Evolutionary conservation across 2,888 invertebrate species (phyloP), one percentile per base, ranked within the genome.

Genomic region (Dorcus hopei): DNA sequence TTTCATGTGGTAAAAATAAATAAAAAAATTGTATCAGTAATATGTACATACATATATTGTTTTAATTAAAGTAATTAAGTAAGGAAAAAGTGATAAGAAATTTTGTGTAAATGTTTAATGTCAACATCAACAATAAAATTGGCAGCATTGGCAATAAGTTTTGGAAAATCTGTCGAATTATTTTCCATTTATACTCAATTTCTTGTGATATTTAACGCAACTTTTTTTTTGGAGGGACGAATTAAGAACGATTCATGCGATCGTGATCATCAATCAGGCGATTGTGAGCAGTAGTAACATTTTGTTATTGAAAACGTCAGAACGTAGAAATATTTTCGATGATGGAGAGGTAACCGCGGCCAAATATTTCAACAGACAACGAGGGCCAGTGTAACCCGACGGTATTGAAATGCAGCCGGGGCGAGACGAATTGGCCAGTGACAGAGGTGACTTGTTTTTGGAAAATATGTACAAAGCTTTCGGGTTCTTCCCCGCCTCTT

Each of bases 371-470:
- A 42, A 45, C 9, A 8, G 23, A 45, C 45, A 45, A 16, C n/a
- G 7, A 14, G 42, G 9, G 16, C 23, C 16, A 16, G 16, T 23
- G 9, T 9, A 45, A 9, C 6, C 7, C 45, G 23, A 45, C 16
- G 9, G 26, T 45, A 45, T 45, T 45, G 45, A 45, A 45, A 45
- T 19, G 45, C 23, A 11, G 11, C 5, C 14, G 14, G 23, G 16
- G 45, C 45, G 14, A 45, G 45, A 19, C 14, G 14, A 14, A 42
- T 42, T 42, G 42, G 42, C 45, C 45, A 45, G 45, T 45, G 45
- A 45, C 45, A 11, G 45, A 23, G 45, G 45, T 45, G 45, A 45
- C 45, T 45, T 45, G 45, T 45, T 45, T 45, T 45, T 45, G 45
- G 45, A 45, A 45, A 45, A 45, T 23, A 45, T 45, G 19, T 23